These are phyloP conservation scores for Gari tellinella DNA, from an alignment of 2,888 invertebrate genomes.

Conservation along the genomic window DNA sequence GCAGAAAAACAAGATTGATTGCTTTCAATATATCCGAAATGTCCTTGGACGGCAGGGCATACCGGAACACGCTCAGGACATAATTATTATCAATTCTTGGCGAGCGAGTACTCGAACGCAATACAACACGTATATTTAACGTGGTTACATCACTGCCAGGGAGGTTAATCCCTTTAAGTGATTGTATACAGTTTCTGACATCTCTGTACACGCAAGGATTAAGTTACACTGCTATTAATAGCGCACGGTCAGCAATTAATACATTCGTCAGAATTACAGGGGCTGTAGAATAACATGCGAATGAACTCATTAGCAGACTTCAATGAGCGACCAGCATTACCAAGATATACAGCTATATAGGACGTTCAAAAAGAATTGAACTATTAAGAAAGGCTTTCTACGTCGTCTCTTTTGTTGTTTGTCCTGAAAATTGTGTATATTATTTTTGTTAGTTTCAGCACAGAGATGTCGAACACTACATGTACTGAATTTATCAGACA, in stretches of 20 bases:
- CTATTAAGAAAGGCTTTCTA: not conserved
- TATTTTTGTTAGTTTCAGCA: not conserved
- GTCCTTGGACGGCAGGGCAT: too few relatives aligned
- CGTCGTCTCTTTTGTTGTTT: not conserved
- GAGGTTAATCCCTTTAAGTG: not conserved
- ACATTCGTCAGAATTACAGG: not conserved
- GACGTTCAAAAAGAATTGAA: not conserved
- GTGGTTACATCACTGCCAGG: too few relatives aligned
- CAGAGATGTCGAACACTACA: constrained; percentile 3
- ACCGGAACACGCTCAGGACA: too few relatives aligned
- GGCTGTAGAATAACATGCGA: too few relatives aligned
- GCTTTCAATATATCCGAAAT: too few relatives aligned
- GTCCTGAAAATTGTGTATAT: constrained; percentile 2
- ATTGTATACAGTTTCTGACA: constrained; percentile 30
- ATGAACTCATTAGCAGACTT: not conserved
- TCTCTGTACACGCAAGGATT: constrained; percentile 10
- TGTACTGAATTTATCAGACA: not conserved
- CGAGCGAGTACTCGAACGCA: too few relatives aligned
- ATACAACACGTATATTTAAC: too few relatives aligned
- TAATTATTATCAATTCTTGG: too few relatives aligned
- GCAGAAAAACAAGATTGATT: too few relatives aligned
- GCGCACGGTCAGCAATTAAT: constrained; percentile 19
- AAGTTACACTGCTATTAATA: constrained; percentile 26
- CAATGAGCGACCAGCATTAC: not conserved
- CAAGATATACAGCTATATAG: not conserved